Evolutionary conservation across 2,113 vertebrate genomes (phyloP).

Genomic region (Cromileptes altivelis): DNA sequence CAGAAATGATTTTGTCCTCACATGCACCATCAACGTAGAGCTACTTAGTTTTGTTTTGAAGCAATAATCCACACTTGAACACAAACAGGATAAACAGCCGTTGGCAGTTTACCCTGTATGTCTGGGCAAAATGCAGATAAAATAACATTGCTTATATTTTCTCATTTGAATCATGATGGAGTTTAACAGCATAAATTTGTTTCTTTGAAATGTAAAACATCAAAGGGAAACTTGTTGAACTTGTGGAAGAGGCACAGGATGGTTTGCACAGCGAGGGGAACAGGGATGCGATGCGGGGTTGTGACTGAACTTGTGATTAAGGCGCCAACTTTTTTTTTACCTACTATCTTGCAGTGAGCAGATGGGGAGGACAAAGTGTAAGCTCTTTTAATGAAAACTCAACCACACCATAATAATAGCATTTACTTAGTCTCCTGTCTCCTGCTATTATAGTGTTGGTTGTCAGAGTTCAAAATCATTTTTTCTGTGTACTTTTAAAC

Average conservation of each 20-base stretch:
- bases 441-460: not conserved
- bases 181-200: not conserved
- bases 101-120: not conserved
- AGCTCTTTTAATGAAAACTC: not conserved
- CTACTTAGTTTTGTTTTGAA: slow-evolving; percentile 18
- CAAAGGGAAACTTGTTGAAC: slow-evolving; percentile 19
- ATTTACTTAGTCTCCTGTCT: slow-evolving; percentile 12
- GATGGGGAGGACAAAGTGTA: not conserved
- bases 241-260: slow-evolving; percentile 9
- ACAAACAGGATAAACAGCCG: slow-evolving; percentile 36
- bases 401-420: too few species aligned
- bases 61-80: not conserved
- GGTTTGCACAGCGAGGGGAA: not conserved
- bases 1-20: not conserved
- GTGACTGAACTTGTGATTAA: not conserved
- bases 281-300: not conserved
- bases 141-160: not conserved
- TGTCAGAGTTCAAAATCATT: too few species aligned
- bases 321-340: not conserved
- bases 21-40: slow-evolving; percentile 9
- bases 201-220: slow-evolving; percentile 28
- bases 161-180: slow-evolving; percentile 3
- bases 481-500: too few species aligned
- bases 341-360: not conserved
- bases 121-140: not conserved